A percentile compares a stretch with the other conserved stretches of the same genome.
These are phyloP conservation scores for Sarotherodon lohbergeri DNA, from an alignment of 2,113 vertebrate genomes.

Conservation along the genomic window DNA sequence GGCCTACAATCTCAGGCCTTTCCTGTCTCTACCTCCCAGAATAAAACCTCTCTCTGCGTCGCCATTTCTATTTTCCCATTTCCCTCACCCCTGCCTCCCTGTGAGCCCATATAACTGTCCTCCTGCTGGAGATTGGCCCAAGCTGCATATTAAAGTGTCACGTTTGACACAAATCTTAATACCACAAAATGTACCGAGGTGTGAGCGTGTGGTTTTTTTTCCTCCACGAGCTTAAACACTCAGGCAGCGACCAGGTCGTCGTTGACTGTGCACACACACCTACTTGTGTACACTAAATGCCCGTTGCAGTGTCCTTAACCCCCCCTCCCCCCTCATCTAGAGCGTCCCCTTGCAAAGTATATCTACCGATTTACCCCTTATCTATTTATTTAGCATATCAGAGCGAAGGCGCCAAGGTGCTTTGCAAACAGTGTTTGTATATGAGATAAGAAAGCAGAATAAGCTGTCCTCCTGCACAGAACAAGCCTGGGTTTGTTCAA, in stretches of 20 bases:
- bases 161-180: constrained; percentile 34
- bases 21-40: constrained; percentile 16
- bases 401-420: constrained; percentile 41
- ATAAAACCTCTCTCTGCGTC: neutral
- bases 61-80: neutral
- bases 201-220: neutral
- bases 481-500: no score
- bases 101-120: constrained; percentile 11
- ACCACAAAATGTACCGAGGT: constrained; percentile 4
- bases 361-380: constrained; percentile 37
- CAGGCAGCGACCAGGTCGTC: neutral
- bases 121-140: constrained; percentile 27
- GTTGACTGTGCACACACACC: neutral
- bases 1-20: constrained; percentile 19
- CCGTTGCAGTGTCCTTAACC: constrained; percentile 25
- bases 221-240: neutral
- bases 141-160: constrained; percentile 50
- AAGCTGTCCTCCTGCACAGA: no score
- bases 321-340: neutral
- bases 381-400: constrained; percentile 62
- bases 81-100: neutral
- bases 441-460: no score
- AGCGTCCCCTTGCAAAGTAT: constrained; percentile 16
- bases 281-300: neutral
- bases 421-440: constrained; percentile 54